phyloP scores from a whole-genome alignment of 2,888 invertebrate species.

The Ophraella communa region DNA sequence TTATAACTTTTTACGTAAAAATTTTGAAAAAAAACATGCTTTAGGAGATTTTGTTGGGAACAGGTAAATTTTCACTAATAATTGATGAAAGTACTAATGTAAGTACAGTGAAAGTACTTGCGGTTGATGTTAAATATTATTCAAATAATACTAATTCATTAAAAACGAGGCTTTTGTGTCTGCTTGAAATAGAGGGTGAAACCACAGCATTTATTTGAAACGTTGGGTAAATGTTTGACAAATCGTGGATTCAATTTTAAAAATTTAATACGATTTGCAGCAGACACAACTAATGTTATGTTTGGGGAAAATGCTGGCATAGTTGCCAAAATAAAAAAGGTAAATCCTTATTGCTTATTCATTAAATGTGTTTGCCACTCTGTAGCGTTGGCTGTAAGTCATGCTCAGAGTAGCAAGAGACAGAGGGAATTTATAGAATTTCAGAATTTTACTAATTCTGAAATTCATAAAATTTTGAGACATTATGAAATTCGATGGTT shows the following conservation, averaged over 20 bases:
- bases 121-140: slow-evolving; percentile 30
- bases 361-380: slow-evolving; percentile 36
- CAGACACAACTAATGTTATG: slow-evolving; percentile 34
- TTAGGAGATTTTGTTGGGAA: slow-evolving; percentile 20
- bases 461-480: slow-evolving; percentile 30
- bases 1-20: slow-evolving; percentile 25
- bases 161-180: slow-evolving; percentile 29
- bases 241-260: slow-evolving; percentile 18
- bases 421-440: slow-evolving; percentile 28
- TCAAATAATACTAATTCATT: slow-evolving; percentile 16
- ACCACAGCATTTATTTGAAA: slow-evolving; percentile 28
- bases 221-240: slow-evolving; percentile 20
- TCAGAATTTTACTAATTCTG: slow-evolving; percentile 25
- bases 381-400: slow-evolving; percentile 29
- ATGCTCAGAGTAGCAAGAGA: slow-evolving; percentile 28
- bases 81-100: slow-evolving; percentile 34
- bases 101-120: slow-evolving; percentile 25
- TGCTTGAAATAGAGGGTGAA: slow-evolving; percentile 27
- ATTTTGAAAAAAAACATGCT: slow-evolving; percentile 29
- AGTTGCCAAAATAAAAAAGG: slow-evolving; percentile 27
- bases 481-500: slow-evolving; percentile 31
- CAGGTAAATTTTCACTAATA: slow-evolving; percentile 25
- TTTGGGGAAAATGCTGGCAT: slow-evolving; percentile 30
- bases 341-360: slow-evolving; percentile 34
- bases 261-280: slow-evolving; percentile 26